A percentile compares a stretch with the other conserved stretches of the same genome.
phyloP scores from a whole-genome alignment of 1,140 invertebrate genomes.

The Macrostomum lignano region DNA sequence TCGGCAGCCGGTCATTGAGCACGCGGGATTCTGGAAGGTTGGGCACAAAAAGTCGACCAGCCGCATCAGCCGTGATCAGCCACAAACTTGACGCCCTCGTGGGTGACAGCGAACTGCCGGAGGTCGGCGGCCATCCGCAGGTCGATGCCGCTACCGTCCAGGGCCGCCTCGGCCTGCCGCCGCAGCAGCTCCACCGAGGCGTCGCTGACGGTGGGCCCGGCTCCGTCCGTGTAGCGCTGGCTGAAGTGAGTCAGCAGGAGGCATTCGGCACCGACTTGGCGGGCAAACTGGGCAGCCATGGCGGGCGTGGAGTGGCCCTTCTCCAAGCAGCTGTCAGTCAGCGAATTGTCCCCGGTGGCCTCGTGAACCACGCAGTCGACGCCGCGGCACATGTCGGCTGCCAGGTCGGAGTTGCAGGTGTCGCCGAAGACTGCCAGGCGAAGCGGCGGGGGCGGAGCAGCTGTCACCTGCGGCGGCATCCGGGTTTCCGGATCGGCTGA shows the following conservation, averaged over 20 bases:
- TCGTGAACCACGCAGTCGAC: slow-evolving; percentile 29
- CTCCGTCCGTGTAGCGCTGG: slow-evolving; percentile 29
- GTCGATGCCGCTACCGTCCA: slow-evolving; percentile 32
- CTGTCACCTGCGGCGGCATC: no score
- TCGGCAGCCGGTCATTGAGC: no score
- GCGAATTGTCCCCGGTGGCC: slow-evolving; percentile 22
- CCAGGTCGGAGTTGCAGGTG: slow-evolving; percentile 18
- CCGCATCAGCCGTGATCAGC: no score
- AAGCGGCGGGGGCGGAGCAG: slow-evolving; percentile 14
- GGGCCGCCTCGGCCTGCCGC: no score
- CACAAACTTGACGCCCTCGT: no score
- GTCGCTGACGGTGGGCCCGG: no score
- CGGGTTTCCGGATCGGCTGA: no score
- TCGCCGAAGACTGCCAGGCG: slow-evolving; percentile 27
- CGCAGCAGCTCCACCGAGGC: no score
- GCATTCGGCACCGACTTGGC: slow-evolving; percentile 14
- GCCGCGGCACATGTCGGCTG: slow-evolving; percentile 15
- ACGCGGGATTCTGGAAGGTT: no score
- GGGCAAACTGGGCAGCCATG: slow-evolving; percentile 26
- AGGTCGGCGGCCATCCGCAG: no score
- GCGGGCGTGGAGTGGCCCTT: slow-evolving; percentile 30
- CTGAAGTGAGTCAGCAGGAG: slow-evolving; percentile 29
- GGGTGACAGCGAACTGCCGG: no score
- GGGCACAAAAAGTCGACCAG: no score
- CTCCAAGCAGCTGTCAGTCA: slow-evolving; percentile 18